Conservation (phyloP, 2,797 vertebrate species). For the Takifugu ocellatus region DNA sequence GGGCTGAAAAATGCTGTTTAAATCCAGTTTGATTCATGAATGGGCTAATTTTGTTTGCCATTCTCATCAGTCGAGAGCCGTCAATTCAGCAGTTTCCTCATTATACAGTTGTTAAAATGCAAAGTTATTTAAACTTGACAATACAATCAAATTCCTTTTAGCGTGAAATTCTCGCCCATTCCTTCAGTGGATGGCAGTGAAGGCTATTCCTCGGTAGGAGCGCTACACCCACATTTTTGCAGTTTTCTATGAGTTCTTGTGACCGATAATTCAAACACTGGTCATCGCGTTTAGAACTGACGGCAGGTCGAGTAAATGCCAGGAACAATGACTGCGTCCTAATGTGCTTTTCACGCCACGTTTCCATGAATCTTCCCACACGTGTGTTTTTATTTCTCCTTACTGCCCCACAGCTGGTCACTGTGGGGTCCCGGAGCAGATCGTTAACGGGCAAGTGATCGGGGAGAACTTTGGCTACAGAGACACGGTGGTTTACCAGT, state of each 20-base stretch:
- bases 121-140: conserved; percentile 49
- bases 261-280: conserved; percentile 11
- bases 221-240: conserved; percentile 15
- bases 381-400: background rate
- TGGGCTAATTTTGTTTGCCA: conserved; percentile 38
- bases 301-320: background rate
- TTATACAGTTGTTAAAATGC: conserved; percentile 51
- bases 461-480: conserved; percentile 97
- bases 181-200: conserved; percentile 7
- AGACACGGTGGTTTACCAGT: conserved; percentile 98
- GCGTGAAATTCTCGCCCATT: conserved; percentile 19
- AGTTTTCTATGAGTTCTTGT: conserved; percentile 8
- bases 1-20: conserved; percentile 38
- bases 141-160: conserved; percentile 41
- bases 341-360: conserved; percentile 3
- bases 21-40: conserved; percentile 48
- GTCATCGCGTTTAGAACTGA: background rate
- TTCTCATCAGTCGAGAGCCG: conserved; percentile 39
- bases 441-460: conserved; percentile 96
- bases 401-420: conserved; percentile 82
- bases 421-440: conserved; percentile 91
- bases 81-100: conserved; percentile 33
- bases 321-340: background rate
- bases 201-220: conserved; percentile 14
- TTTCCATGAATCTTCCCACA: background rate